Base-by-base conservation (phyloP, 2,113 vertebrate genomes). In the Triplophysa dalaica region DNA sequence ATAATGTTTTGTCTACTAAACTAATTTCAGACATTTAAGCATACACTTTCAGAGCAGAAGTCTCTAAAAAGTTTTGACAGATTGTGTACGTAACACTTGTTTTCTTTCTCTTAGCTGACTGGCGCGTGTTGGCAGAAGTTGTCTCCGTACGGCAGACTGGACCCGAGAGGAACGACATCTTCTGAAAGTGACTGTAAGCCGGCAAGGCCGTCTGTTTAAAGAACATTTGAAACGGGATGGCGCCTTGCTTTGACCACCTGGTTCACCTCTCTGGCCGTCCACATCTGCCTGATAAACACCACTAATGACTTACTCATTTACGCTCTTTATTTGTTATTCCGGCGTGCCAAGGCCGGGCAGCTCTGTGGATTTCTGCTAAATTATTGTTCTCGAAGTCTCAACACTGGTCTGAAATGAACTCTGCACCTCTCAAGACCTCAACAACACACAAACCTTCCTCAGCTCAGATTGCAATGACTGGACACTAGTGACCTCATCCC, bases 321-420 rank as follows among this genome's bases (percentile, higher is more conserved):
- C 80, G 38, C 82, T 77, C 84, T 86, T 63, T 58, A 38, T 24
- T 60, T 70, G 73, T 81, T 41, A 75, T 80, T 84, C 88, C 84
- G 86, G 84, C 83, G 84, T 83, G 80, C 84, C 87, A 38, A 79
- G 56, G 63, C 88, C 88, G 88, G 88, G 85, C 87, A 77, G 87
- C 80, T 88, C 82, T 80, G 74, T 63, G 82, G 86, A 83, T 85
- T 86, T 90, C 84, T 86, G 89, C 87, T 93, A 92, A 94, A 89
- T 94, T 93, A 93, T 93, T 92, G 83, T 89, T 91, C 90, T 90
- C 67, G 85, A 82, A 81, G 93, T 93, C 93, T 89, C 87, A 86
- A 93, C 93, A 94, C 93, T 94, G 93, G 91, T 92, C 87, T 88
- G 87, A 77, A 82, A 81, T 78, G 84, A 78, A 87, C 86, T 58